Evolutionary conservation across 2,113 vertebrate species (phyloP), one percentile per base, ranked within the genome.

Genomic region (Bubo blakistoni): DNA sequence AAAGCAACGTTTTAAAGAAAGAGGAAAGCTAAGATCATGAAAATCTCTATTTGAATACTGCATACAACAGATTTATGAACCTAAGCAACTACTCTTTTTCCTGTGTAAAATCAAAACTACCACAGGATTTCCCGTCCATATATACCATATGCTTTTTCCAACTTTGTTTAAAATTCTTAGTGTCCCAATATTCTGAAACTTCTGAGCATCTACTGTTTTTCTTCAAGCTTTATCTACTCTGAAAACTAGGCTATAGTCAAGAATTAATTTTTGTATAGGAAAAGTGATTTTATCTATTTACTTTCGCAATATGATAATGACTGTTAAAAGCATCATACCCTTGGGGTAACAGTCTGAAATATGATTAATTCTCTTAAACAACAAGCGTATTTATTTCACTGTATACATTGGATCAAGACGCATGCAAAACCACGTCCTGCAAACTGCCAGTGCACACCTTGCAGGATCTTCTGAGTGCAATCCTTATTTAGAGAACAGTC

Each of bases 41-140:
- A 86, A 94, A 93, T 86, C 62, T 94, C 83, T 62, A 81, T 88
- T 70, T 72, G 71, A 91, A 95, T 73, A 66, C 63, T 6, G 4
- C 76, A 80, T 74, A 82, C 92, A 94, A 88, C 66, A 95, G 95
- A 97, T 96, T 95, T 96, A 96, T 89, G 74, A 92, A 96, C 84
- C 55, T 54, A 85, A 92, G 83, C 27, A 82, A 77, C 58, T 79
- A 44, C 16, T 46, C 26, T 57, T 78, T 88, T 76, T 66, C 55
- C 76, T 92, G 57, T 66, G 42, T 76, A 80, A 91, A 97, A 82
- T 95, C 78, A 92, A 92, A 95, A 88, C 84, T 96, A 77, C 86
- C 86, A 73, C 95, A 96, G 89, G 94, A 94, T 95, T 95, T 96
- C 95, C 94, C 81, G 7, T 87, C 84, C 91, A 70, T 88, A 84